Evolutionary conservation across 1,140 invertebrate genomes (phyloP), one percentile per base, ranked within the genome.

Genomic region (Diploscapter pachys): DNA sequence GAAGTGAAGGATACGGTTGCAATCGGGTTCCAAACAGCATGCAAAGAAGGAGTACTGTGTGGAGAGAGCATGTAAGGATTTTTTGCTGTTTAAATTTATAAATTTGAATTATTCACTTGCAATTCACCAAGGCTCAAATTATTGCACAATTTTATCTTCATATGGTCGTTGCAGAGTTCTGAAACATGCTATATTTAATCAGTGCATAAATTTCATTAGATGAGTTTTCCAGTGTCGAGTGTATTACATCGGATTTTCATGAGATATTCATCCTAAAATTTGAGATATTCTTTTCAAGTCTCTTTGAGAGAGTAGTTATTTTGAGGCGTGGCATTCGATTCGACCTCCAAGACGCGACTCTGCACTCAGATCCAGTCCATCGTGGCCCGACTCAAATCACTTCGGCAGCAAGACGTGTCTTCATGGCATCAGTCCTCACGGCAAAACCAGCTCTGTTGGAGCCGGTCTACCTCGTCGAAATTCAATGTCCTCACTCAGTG

Each of bases 301-400:
- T 31, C 31, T 31, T 31, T 31, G 31, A 98, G 86, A 90, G 98
- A 90, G 31, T 31, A 31, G 0, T 31, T 31, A 31, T 31, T 31
- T 31, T 31, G 31, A 31, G 31, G 31, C 90, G 96, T 85, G 93
- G 91, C 80, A 93, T 97, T 2, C 90, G 97, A 63, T 99, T 98
- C 89, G 96, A 99, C 89, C 96, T 99, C 85, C 93, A 96, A 87
- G 97, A 99, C 88, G 97, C 99, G 49, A 99, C 96, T 50, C 89
- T 99, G 56, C 97, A 99, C 87, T 93, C 96, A 88, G 97, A 99
- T 88, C 96, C 97, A 84, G 99, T 99, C 88, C 97, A 99, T 90
- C 92, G 97, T 90, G 96, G 96, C 88, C 96, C 96, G 90, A 96
- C 96, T 85, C 96, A 99, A 89, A 99, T 99, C 89, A 99, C 99